Percentiles rank a stretch among this genome's conserved stretches.
Evolutionary conservation across 2,797 vertebrate genomes (phyloP).

Genomic region (Paramormyrops hopkinsi): DNA sequence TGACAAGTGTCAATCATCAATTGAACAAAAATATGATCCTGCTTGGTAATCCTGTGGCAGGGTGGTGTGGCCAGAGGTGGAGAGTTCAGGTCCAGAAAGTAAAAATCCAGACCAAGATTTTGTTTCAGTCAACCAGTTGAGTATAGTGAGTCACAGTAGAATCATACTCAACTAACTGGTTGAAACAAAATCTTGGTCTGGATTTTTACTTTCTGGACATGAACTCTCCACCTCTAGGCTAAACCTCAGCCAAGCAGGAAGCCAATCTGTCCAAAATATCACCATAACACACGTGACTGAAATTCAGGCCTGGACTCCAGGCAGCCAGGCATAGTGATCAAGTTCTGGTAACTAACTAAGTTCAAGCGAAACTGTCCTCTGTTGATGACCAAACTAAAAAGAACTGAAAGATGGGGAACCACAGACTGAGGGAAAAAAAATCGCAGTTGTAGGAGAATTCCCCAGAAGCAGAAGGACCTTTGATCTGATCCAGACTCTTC

Average conservation of each 20-base stretch:
- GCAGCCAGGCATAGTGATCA: background rate
- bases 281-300: background rate
- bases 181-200: background rate
- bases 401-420: background rate
- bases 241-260: background rate
- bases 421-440: background rate
- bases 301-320: background rate
- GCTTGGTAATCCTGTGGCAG: background rate
- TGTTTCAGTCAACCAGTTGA: background rate
- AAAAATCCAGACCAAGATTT: background rate
- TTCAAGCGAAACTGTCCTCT: background rate
- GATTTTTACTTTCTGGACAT: background rate
- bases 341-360: background rate
- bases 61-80: background rate
- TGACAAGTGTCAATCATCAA: background rate
- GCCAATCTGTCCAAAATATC: background rate
- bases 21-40: background rate
- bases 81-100: background rate
- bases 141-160: background rate
- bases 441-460: background rate
- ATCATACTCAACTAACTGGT: background rate
- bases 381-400: background rate
- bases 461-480: background rate
- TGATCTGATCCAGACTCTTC: background rate
- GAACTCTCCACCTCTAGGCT: background rate